These are phyloP conservation scores for Vipera latastei DNA, from an alignment of 2,797 vertebrate species.

Conservation along the genomic window DNA sequence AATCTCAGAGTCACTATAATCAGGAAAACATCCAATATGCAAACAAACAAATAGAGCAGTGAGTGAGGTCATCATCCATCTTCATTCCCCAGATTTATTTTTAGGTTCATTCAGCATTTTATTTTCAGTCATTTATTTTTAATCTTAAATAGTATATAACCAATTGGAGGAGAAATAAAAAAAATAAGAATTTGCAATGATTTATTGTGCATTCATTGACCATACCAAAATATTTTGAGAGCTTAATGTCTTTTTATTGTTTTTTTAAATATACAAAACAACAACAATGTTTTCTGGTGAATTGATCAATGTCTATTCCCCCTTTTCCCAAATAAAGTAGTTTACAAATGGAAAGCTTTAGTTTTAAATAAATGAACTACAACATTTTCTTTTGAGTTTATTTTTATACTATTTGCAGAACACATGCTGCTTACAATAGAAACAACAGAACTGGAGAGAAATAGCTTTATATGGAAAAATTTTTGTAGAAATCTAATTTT, in stretches of 20 bases:
- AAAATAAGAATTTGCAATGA: conserved; percentile 24
- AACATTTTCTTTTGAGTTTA: conserved; percentile 8
- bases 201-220: background rate
- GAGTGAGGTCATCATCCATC: conserved; percentile 66
- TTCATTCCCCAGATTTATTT: conserved; percentile 54
- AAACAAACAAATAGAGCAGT: conserved; percentile 71
- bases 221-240: conserved; percentile 17
- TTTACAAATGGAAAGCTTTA: background rate
- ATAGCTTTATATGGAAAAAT: background rate
- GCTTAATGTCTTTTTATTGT: background rate
- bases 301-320: background rate
- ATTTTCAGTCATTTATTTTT: conserved; percentile 53
- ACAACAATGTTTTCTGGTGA: background rate
- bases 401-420: conserved; percentile 4
- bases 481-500: background rate
- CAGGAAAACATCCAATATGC: conserved; percentile 67
- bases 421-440: background rate
- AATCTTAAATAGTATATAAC: conserved; percentile 57
- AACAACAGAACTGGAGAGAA: background rate
- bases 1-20: conserved; percentile 72
- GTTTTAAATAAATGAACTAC: conserved; percentile 16
- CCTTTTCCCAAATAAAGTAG: background rate
- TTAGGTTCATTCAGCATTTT: conserved; percentile 42
- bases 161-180: conserved; percentile 31
- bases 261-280: background rate